Percentiles rank a stretch among this genome's conserved stretches.
These are phyloP conservation scores for Tribolium freemani DNA, from an alignment of 2,888 invertebrate genomes.

Conservation along the genomic window DNA sequence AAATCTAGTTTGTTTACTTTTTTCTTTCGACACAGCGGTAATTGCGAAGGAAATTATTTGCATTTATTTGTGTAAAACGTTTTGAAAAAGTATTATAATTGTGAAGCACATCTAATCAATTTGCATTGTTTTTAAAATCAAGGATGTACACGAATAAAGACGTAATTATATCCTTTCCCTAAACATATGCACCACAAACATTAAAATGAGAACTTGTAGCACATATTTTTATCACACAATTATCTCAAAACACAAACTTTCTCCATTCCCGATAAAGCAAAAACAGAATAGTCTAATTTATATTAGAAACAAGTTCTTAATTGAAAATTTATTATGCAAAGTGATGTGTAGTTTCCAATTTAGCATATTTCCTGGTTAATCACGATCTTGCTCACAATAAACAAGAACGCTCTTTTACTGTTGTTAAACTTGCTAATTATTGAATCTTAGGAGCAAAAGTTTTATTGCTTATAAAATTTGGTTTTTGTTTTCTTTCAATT, in stretches of 20 bases:
- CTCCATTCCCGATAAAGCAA: not conserved
- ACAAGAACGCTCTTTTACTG: no score
- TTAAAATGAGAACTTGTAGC: not conserved
- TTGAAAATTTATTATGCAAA: not conserved
- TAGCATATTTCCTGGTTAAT: no score
- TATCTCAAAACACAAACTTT: not conserved
- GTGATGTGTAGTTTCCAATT: not conserved
- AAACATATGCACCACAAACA: no score
- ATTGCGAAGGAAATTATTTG: constrained; percentile 1
- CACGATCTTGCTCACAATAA: no score
- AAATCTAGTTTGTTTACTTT: constrained; percentile 13
- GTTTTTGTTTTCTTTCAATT: not conserved
- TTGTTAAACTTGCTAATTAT: no score
- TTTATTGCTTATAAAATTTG: not conserved
- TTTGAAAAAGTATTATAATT: no score
- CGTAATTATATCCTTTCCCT: not conserved
- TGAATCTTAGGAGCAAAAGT: no score
- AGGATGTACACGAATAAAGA: not conserved
- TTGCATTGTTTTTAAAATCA: constrained; percentile 3
- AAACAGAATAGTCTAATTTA: not conserved
- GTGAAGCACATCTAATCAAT: constrained; percentile 12
- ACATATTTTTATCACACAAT: not conserved
- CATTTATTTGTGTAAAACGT: not conserved
- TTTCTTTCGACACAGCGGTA: constrained; percentile 20
- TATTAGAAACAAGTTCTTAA: not conserved